Evolutionary conservation across 1,140 invertebrate species (phyloP).

Genomic region (Acromyrmex echinatior): DNA sequence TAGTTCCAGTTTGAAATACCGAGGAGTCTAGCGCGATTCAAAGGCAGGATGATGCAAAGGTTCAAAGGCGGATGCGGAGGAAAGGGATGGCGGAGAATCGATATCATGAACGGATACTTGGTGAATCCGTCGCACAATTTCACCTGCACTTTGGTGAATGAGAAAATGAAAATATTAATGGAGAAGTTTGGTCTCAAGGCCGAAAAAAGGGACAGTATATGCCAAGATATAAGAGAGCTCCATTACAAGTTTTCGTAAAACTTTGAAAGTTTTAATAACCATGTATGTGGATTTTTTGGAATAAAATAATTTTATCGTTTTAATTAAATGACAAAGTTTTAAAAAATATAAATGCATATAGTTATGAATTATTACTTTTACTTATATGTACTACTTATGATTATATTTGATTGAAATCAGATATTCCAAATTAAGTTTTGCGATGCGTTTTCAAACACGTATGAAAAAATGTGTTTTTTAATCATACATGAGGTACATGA

Average conservation of each 20-base stretch:
- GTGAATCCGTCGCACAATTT: constrained; percentile 47
- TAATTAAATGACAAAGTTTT: background rate
- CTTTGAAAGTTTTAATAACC: background rate
- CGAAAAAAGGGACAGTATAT: background rate
- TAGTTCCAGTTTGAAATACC: constrained; percentile 55
- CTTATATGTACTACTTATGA: background rate
- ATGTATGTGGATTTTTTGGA: background rate
- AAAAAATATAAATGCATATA: background rate
- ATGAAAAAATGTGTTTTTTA: background rate
- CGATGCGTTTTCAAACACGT: background rate
- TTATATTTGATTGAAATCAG: background rate
- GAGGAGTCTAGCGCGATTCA: constrained; percentile 49
- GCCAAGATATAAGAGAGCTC: background rate
- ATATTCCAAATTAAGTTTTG: background rate
- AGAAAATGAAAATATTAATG: constrained; percentile 50
- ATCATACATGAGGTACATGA: background rate
- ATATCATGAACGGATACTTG: constrained; percentile 51
- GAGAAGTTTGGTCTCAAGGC: background rate
- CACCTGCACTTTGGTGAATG: constrained; percentile 29
- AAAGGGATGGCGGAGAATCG: constrained; percentile 53
- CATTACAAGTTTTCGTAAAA: background rate
- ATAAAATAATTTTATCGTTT: constrained; percentile 8
- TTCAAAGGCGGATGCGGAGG: constrained; percentile 32
- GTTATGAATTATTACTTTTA: background rate
- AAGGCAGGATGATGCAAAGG: constrained; percentile 48